These are phyloP conservation scores for Heliconius hermathena DNA, from an alignment of 1,140 invertebrate species.

Conservation along the genomic window DNA sequence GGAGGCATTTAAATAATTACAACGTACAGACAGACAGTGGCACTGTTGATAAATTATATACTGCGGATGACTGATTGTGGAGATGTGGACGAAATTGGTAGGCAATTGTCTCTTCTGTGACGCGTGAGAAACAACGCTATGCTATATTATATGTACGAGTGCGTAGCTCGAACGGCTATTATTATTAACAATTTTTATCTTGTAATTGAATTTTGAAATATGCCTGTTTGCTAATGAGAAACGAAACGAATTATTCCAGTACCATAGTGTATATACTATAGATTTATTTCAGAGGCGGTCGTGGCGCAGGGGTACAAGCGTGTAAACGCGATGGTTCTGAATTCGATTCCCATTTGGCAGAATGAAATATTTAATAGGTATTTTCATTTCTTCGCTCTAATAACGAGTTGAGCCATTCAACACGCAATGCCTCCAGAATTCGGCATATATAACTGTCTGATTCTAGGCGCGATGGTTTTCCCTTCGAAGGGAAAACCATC, in stretches of 20 bases:
- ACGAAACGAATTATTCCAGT: neutral
- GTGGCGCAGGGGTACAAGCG: no score
- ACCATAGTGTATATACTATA: neutral
- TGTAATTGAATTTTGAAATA: conserved; percentile 6
- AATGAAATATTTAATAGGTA: no score
- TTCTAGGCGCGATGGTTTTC: no score
- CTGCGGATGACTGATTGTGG: conserved; percentile 25
- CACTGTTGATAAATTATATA: conserved; percentile 39
- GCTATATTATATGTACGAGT: neutral
- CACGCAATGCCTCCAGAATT: no score
- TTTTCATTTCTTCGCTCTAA: no score
- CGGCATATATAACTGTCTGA: no score
- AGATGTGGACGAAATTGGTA: conserved; percentile 23
- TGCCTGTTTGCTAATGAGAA: neutral
- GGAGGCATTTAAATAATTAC: conserved; percentile 60
- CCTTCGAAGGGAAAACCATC: no score
- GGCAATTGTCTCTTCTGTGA: conserved; percentile 27
- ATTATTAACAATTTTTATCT: conserved; percentile 6
- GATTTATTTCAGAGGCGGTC: no score
- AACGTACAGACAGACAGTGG: conserved; percentile 38
- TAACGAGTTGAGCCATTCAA: no score
- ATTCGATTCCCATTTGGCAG: no score
- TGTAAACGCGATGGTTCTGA: no score
- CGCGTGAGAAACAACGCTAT: conserved; percentile 10
- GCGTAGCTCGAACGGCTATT: neutral